Conservation (phyloP, 2,888 invertebrate species). For the Cephalotes varians region DNA sequence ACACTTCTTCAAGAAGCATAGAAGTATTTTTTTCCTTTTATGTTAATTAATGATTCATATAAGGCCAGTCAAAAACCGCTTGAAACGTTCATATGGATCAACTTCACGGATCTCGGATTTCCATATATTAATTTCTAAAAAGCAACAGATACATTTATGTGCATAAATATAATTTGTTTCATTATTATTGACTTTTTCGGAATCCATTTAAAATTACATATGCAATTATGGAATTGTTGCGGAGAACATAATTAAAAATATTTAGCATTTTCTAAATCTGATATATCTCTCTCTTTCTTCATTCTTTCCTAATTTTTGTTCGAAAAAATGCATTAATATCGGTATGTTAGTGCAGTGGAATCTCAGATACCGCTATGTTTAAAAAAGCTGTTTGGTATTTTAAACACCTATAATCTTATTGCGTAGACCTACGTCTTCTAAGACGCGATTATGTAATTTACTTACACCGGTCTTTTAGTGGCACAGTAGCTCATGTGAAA, state of each 20-base stretch:
- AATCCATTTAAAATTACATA: not conserved
- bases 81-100: not conserved
- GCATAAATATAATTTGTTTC: not conserved
- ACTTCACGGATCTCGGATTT: not conserved
- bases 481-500: slow-evolving; percentile 33
- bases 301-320: not conserved
- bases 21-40: slow-evolving; percentile 6
- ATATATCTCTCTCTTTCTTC: no score
- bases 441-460: slow-evolving; percentile 23
- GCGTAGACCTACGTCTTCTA: not conserved
- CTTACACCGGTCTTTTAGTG: not conserved
- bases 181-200: not conserved
- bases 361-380: not conserved
- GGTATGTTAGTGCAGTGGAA: not conserved
- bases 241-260: not conserved
- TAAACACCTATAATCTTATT: not conserved
- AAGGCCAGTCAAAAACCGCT: slow-evolving; percentile 31
- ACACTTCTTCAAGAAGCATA: not conserved
- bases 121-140: not conserved
- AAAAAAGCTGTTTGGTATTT: not conserved
- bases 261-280: not conserved
- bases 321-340: not conserved
- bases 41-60: slow-evolving; percentile 38
- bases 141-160: not conserved
- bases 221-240: no score